Evolutionary conservation across 2,888 invertebrate species (phyloP).

Genomic region (Volucella inflata): DNA sequence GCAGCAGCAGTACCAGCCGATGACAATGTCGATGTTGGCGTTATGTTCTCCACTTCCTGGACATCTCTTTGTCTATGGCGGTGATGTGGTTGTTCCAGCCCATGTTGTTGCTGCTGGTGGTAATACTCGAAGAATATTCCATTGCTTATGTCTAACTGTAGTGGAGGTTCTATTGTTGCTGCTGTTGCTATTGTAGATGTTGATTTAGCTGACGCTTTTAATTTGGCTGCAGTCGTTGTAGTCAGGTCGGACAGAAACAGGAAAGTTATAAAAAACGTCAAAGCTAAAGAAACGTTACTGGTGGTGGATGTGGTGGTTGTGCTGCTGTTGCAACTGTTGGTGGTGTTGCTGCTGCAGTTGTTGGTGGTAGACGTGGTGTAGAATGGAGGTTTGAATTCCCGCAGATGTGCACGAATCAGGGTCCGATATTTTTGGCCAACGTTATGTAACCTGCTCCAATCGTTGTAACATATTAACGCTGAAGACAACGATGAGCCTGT

Average conservation of each 20-base stretch:
- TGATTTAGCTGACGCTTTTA: conserved; percentile 59
- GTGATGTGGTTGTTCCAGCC: conserved; percentile 64
- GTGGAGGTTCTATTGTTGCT: conserved; percentile 79
- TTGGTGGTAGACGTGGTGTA: conserved; percentile 20
- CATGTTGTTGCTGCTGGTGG: conserved; percentile 60
- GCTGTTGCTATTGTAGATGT: conserved; percentile 54
- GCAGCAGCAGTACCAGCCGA: conserved; percentile 49
- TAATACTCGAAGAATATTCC: conserved; percentile 70
- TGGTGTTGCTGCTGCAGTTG: neutral
- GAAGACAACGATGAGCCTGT: conserved; percentile 36
- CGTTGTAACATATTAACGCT: conserved; percentile 54
- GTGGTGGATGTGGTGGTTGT: neutral
- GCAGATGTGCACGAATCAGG: conserved; percentile 37
- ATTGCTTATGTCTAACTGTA: conserved; percentile 74
- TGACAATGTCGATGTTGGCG: conserved; percentile 67
- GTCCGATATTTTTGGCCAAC: conserved; percentile 43
- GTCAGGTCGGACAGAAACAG: conserved; percentile 66
- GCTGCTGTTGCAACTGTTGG: neutral
- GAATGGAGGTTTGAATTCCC: conserved; percentile 37
- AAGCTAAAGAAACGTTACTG: conserved; percentile 64
- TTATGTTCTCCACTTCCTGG: conserved; percentile 55
- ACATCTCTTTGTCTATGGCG: conserved; percentile 66
- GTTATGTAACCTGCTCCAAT: conserved; percentile 51
- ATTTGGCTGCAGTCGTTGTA: conserved; percentile 71
- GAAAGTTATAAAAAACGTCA: conserved; percentile 65